Evolutionary conservation across 2,888 invertebrate species (phyloP).

Genomic region (Platynereis dumerilii): DNA sequence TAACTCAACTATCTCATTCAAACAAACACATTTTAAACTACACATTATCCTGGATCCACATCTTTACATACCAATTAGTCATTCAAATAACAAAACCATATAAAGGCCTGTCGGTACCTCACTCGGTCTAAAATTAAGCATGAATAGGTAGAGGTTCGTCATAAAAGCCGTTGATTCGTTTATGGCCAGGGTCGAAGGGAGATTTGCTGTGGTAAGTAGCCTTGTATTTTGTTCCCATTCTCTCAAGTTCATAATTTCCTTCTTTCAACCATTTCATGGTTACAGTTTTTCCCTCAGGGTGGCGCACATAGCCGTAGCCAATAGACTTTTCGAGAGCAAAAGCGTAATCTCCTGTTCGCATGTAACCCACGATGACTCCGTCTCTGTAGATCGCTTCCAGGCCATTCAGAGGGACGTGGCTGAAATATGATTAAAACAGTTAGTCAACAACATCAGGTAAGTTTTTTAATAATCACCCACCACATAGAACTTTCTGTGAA

Average conservation of each 20-base stretch:
- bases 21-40: no score
- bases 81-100: no score
- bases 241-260: conserved; percentile 81
- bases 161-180: conserved; percentile 73
- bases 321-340: conserved; percentile 70
- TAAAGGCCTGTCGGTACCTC: no score
- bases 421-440: conserved; percentile 38
- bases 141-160: conserved; percentile 40
- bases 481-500: no score
- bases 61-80: no score
- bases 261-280: conserved; percentile 60
- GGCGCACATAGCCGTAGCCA: conserved; percentile 69
- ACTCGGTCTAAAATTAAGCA: no score
- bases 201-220: conserved; percentile 76
- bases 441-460: neutral
- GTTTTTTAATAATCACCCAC: neutral
- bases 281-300: conserved; percentile 68
- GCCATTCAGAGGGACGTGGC: conserved; percentile 79
- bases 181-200: conserved; percentile 82
- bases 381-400: conserved; percentile 78
- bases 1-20: no score
- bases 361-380: conserved; percentile 77
- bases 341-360: conserved; percentile 83
- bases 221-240: conserved; percentile 71
- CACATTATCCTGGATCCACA: no score